phyloP scores from a whole-genome alignment of 92 coral and sea anemone genomes.

The Phenganax marumi region DNA sequence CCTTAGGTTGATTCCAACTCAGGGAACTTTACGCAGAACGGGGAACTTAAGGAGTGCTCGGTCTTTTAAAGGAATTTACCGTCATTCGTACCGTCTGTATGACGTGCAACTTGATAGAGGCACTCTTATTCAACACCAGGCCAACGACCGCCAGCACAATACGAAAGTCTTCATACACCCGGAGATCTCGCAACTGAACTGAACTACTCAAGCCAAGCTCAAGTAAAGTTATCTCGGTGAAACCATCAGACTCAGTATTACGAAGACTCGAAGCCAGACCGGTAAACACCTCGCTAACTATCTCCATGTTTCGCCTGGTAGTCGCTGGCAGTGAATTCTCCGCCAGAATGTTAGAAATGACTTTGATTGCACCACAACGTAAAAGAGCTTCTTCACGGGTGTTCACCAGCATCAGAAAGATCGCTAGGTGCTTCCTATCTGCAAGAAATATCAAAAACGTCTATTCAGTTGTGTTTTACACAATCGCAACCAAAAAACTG shows the following conservation, averaged over 20 bases:
- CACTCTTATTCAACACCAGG: slow-evolving; percentile 32
- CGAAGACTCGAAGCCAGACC: slow-evolving; percentile 67
- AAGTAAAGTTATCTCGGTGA: slow-evolving; percentile 26
- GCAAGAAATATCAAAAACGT: slow-evolving; percentile 13
- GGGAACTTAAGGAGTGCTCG: too few relatives aligned
- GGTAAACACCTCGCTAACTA: slow-evolving; percentile 68
- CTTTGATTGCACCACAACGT: slow-evolving; percentile 67
- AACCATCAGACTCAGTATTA: slow-evolving; percentile 60
- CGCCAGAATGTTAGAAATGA: slow-evolving; percentile 64
- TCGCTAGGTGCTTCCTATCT: slow-evolving; percentile 76
- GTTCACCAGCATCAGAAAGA: slow-evolving; percentile 63
- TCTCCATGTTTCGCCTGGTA: slow-evolving; percentile 69
- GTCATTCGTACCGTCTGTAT: slow-evolving; percentile 14
- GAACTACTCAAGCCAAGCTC: slow-evolving; percentile 28
- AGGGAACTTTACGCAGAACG: too few relatives aligned
- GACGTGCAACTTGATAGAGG: slow-evolving; percentile 29
- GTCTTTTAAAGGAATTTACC: too few relatives aligned
- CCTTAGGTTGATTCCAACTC: too few relatives aligned
- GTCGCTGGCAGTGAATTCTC: slow-evolving; percentile 70
- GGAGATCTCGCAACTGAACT: slow-evolving; percentile 23
- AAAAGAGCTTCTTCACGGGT: slow-evolving; percentile 59
- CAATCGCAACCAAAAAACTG: too few relatives aligned
- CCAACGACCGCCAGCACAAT: slow-evolving; percentile 82
- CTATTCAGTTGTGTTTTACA: background rate
- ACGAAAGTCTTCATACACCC: slow-evolving; percentile 79